Evolutionary conservation across 2,113 vertebrate genomes (phyloP).

Genomic region (Sminthopsis crassicaudata): DNA sequence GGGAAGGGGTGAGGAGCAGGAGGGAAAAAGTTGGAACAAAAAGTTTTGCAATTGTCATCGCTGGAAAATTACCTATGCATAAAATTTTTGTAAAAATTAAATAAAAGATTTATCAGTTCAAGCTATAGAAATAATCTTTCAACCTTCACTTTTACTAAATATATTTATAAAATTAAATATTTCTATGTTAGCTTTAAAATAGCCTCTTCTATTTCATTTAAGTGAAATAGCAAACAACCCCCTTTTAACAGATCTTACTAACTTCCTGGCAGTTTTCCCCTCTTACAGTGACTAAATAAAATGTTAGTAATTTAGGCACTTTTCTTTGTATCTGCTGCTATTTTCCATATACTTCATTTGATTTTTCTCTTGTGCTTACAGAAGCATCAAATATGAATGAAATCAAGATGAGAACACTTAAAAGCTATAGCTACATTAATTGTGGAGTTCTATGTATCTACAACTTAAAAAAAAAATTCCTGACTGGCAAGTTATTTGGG

Average conservation of each 20-base stretch:
- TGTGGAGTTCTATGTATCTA: conserved; percentile 19
- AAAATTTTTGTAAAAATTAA: no score
- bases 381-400: neutral
- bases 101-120: neutral
- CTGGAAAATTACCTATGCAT: no score
- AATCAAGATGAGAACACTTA: conserved; percentile 35
- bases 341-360: neutral
- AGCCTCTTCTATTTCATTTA: conserved; percentile 3
- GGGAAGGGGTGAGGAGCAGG: no score
- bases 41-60: no score
- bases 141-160: neutral
- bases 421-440: conserved; percentile 4
- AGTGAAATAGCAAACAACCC: neutral
- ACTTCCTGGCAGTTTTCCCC: conserved; percentile 20
- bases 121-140: conserved; percentile 16
- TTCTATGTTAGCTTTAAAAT: conserved; percentile 36
- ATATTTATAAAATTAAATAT: conserved; percentile 13
- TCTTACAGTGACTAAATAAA: conserved; percentile 15
- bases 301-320: neutral
- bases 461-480: conserved; percentile 13
- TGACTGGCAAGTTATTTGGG: conserved; percentile 7
- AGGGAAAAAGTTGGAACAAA: no score
- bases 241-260: conserved; percentile 9
- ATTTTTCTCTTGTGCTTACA: neutral
- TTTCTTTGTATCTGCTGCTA: neutral